Evolutionary conservation across 1,140 invertebrate species (phyloP), one percentile per base, ranked within the genome.

Genomic region (Drosophila willistoni): DNA sequence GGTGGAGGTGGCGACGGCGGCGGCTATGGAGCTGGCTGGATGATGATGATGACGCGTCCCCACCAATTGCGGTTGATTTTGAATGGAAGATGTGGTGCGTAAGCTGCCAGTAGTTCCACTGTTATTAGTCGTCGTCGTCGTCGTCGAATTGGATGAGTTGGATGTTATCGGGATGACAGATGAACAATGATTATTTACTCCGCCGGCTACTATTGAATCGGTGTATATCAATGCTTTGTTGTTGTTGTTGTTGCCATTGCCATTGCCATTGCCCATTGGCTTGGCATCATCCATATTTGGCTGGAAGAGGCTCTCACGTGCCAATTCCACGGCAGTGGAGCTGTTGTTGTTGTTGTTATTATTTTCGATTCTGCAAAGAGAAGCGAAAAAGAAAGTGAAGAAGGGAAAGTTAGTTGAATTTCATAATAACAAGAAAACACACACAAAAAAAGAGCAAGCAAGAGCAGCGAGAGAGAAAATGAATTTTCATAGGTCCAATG

Each of bases 231-330:
- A 65, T 3, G 55, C 2, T 33, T 63, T 64, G 12, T 66, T 56
- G 42, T 64, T 34, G 34, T 10, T 56, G 51, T 64, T 36, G 34
- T 36, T 36, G 1, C 10, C 6, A 9, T 34, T 34, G 33, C 9
- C 9, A 9, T 10, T 72, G 56, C 59, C 71, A 51, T 73, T 80
- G 77, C 65, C 75, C 56, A 73, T 75, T 71, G 79, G 90, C 64
- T 89, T 89, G 41, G 84, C 85, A 54, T 89, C 85, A 36, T 90
- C 85, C 77, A 90, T 90, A 57, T 85, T 91, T 57, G 85, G 81
- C 78, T 90, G 90, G 68, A 92, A 92, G 66, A 92, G 80, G 63
- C 91, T 92, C 80, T 92, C 89, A 83, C 84, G 91, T 44, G 91
- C 91, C 70, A 90, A 75, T 83, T 92, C 91, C 13, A 79, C 72